These are phyloP conservation scores for Eulemur albifrons DNA, from an alignment of 2,797 vertebrate genomes.

Conservation along the genomic window DNA sequence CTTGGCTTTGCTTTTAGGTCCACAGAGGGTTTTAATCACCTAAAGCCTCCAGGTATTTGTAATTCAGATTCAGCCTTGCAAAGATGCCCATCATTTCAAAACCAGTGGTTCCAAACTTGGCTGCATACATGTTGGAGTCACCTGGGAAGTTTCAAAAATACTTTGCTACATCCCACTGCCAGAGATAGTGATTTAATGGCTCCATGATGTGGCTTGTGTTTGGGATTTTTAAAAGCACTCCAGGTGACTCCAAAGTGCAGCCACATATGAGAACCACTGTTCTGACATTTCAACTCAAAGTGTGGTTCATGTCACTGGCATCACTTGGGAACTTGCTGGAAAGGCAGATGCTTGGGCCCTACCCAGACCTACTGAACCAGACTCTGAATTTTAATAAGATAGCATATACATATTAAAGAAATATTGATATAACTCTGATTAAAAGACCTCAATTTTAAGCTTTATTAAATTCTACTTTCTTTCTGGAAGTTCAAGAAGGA, in stretches of 20 bases:
- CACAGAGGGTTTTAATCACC: not conserved
- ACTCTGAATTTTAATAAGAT: not conserved
- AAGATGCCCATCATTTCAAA: conserved; percentile 8
- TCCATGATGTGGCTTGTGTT: not conserved
- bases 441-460: not conserved
- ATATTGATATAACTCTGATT: not conserved
- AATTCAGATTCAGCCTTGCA: not conserved
- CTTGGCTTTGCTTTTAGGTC: not conserved
- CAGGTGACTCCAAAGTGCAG: not conserved
- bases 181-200: not conserved
- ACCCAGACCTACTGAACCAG: not conserved
- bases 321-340: not conserved
- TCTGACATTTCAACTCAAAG: not conserved
- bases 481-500: not conserved
- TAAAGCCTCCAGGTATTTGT: not conserved
- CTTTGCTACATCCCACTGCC: not conserved
- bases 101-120: not conserved
- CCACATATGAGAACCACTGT: not conserved
- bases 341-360: not conserved
- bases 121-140: not conserved
- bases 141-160: not conserved
- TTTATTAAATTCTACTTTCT: not conserved
- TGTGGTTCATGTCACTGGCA: not conserved
- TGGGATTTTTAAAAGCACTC: not conserved
- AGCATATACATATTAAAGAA: not conserved